phyloP scores from a whole-genome alignment of 2,888 invertebrate species.

The Diogma glabrata region DNA sequence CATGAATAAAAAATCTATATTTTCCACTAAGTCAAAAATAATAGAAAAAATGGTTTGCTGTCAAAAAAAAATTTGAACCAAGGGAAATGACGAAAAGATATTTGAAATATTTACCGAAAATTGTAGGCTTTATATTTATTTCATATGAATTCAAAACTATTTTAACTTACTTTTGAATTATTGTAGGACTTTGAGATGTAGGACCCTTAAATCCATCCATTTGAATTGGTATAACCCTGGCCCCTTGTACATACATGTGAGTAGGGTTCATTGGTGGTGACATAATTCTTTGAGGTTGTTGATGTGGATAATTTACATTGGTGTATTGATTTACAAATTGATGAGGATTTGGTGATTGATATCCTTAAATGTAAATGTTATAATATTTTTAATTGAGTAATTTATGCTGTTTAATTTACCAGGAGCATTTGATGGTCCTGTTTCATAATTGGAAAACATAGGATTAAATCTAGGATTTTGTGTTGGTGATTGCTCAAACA shows the following conservation, averaged over 20 bases:
- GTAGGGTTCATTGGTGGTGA: slow-evolving; percentile 24
- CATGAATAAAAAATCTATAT: slow-evolving; percentile 34
- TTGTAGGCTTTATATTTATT: not conserved
- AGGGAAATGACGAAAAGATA: too few species aligned
- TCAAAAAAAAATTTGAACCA: too few species aligned
- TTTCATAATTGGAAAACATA: too few species aligned
- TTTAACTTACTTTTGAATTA: slow-evolving; percentile 35
- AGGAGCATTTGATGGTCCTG: slow-evolving; percentile 30
- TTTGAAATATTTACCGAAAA: too few species aligned
- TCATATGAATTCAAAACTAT: not conserved
- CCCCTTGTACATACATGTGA: slow-evolving; percentile 37
- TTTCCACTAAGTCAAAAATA: slow-evolving; percentile 26
- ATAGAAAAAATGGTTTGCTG: slow-evolving; percentile 9
- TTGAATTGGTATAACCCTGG: slow-evolving; percentile 51
- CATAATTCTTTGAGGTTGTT: slow-evolving; percentile 36
- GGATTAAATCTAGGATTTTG: too few species aligned
- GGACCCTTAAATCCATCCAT: slow-evolving; percentile 27
- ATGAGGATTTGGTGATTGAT: slow-evolving; percentile 32
- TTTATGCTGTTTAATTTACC: too few species aligned
- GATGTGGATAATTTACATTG: slow-evolving; percentile 25
- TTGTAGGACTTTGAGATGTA: slow-evolving; percentile 30
- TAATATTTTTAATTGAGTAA: too few species aligned
- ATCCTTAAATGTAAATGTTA: too few species aligned
- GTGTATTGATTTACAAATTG: slow-evolving; percentile 38
- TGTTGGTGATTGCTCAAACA: slow-evolving; percentile 27